Evolutionary conservation across 2,888 invertebrate genomes (phyloP), one percentile per base, ranked within the genome.

Genomic region (Trilocha varians): DNA sequence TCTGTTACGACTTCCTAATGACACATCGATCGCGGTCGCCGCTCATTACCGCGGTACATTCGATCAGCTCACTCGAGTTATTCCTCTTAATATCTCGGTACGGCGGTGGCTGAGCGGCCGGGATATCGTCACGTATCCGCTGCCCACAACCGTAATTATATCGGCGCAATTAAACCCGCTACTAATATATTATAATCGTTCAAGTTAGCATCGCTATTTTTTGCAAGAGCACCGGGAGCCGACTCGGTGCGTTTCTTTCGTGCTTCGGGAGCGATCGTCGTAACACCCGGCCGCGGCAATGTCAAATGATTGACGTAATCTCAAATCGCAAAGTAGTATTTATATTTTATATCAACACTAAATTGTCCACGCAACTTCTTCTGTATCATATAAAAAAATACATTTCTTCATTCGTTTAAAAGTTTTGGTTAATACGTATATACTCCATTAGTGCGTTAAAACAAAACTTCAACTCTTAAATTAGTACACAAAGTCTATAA

Each of bases 101-200:
- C 72, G 68, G 74, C 77, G 71, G 62, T 65, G 57, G 59, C 69
- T 67, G 72, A 63, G 59, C 67, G 66, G 63, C 58, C 70, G 77
- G 84, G 76, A 84, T 85, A 85, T 85, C 76, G 83, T 83, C 85
- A 85, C 85, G 85, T 84, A 75, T 77, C 65, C 70, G 59, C 72
- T 54, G 65, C 65, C 65, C 66, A 74, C 73, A 73, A 70, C 54
- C 70, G 74, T 84, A 82, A 85, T 85, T 85, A 85, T 85, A 85
- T 85, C 79, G 77, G 61, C 66, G 75, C 82, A 84, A 84, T 85
- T 85, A 85, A 79, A 79, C 70, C 59, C 67, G 11, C 69, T 76
- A 83, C 85, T 84, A 85, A 85, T 85, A 85, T 84, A 85, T 80
- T 84, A 85, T 85, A 85, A 85, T 83, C 79, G 84, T 73, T 78